Conservation (phyloP, 2,797 vertebrate species). For the Catharus ustulatus region DNA sequence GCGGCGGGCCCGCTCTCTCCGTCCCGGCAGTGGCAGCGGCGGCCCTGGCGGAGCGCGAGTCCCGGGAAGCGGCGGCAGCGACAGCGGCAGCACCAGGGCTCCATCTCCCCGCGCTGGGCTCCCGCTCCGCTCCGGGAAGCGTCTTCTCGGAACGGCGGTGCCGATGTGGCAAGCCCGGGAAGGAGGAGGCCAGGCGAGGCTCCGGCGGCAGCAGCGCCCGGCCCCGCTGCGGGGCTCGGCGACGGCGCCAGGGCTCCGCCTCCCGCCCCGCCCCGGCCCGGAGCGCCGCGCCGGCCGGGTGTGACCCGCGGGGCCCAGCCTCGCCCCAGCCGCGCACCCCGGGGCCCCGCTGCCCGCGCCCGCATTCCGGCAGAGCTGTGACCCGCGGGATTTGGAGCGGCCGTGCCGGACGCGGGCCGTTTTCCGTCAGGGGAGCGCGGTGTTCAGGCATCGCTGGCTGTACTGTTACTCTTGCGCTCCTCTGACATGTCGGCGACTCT, state of each 20-base stretch:
- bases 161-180: not conserved
- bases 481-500: accelerated
- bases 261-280: not conserved
- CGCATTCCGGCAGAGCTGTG: accelerated
- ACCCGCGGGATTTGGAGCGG: accelerated
- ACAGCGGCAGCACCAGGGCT: not conserved
- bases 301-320: not conserved
- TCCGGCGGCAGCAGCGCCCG: not conserved
- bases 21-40: not conserved
- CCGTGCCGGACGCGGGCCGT: too few species aligned
- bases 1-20: not conserved
- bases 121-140: not conserved
- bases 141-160: not conserved
- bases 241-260: not conserved
- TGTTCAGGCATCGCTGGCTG: not conserved
- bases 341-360: accelerated
- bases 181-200: not conserved
- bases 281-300: not conserved
- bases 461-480: accelerated
- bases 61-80: not conserved
- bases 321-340: accelerated
- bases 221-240: not conserved
- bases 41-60: constrained; percentile 5
- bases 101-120: constrained; percentile 15
- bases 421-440: not conserved